These are phyloP conservation scores for Microchrysa polita DNA, from an alignment of 2,888 invertebrate genomes.

Conservation along the genomic window DNA sequence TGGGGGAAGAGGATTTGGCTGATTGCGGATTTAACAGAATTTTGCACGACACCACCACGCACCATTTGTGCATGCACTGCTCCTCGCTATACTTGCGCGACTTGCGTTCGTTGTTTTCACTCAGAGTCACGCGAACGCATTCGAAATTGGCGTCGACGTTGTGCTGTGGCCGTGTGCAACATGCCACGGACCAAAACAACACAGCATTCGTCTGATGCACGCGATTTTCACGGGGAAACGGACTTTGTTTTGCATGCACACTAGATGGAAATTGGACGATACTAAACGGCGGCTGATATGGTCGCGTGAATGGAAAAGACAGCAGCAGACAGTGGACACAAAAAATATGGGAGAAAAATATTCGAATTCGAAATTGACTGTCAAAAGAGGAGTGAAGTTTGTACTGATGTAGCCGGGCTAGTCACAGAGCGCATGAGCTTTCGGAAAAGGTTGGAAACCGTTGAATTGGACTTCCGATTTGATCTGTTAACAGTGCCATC, in stretches of 20 bases:
- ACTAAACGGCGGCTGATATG: slow-evolving; percentile 14
- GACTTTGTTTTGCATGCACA: not conserved
- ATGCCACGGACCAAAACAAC: not conserved
- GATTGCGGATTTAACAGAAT: slow-evolving; percentile 7
- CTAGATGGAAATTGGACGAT: not conserved
- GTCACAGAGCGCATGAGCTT: no score
- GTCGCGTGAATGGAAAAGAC: slow-evolving; percentile 33
- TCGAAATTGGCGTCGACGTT: not conserved
- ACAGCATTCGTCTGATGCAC: not conserved
- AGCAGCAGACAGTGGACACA: slow-evolving; percentile 19
- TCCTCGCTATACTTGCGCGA: no score
- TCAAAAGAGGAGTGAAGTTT: not conserved
- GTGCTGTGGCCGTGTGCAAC: not conserved
- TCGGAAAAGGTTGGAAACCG: no score
- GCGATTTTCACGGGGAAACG: not conserved
- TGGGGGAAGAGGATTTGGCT: not conserved
- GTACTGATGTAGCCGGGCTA: no score
- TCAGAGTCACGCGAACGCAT: slow-evolving; percentile 3
- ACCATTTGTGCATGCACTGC: no score
- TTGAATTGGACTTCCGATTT: not conserved
- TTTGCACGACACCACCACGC: not conserved
- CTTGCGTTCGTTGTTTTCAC: no score
- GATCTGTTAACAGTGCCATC: not conserved
- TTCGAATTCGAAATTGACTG: slow-evolving; percentile 37
- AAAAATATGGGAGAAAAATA: slow-evolving; percentile 28